Conservation (phyloP, 2,113 vertebrate species). For the Xenopus borealis region DNA sequence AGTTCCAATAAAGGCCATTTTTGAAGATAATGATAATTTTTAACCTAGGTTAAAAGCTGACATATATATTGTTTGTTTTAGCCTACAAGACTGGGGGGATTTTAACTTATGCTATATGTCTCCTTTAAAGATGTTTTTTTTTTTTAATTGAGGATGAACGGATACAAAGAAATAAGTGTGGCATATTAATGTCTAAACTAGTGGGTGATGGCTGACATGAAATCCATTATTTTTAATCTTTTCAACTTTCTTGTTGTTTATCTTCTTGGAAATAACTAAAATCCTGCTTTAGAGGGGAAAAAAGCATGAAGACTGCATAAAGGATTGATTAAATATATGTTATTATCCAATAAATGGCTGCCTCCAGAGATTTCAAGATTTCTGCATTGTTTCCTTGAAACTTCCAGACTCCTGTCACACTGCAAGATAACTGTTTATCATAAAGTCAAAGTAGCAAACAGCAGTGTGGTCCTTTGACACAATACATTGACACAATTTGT, state of each 20-base stretch:
- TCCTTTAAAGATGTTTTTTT: no score
- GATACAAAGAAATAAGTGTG: no score
- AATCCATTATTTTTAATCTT: conserved; percentile 4
- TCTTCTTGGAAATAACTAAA: conserved; percentile 57
- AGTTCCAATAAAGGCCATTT: no score
- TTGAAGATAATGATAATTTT: no score
- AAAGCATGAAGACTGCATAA: conserved; percentile 63
- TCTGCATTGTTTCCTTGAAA: conserved; percentile 74
- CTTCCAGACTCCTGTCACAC: conserved; percentile 79
- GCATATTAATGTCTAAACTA: no score
- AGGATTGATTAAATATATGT: conserved; percentile 83
- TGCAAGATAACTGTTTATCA: conserved; percentile 95
- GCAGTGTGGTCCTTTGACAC: conserved; percentile 95
- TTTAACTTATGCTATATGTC: no score
- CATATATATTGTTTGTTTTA: no score
- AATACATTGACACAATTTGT: conserved; percentile 89
- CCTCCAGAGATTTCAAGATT: conserved; percentile 76
- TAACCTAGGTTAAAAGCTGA: no score
- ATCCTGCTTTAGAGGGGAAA: conserved; percentile 65
- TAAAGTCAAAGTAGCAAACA: conserved; percentile 82
- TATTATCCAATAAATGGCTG: conserved; percentile 88
- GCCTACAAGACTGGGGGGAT: no score
- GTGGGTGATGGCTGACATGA: not conserved
- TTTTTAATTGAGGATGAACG: no score
- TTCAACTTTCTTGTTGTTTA: conserved; percentile 3